Base-by-base conservation (phyloP, 2,797 vertebrate species). In the Pipistrellus pipistrellus region DNA sequence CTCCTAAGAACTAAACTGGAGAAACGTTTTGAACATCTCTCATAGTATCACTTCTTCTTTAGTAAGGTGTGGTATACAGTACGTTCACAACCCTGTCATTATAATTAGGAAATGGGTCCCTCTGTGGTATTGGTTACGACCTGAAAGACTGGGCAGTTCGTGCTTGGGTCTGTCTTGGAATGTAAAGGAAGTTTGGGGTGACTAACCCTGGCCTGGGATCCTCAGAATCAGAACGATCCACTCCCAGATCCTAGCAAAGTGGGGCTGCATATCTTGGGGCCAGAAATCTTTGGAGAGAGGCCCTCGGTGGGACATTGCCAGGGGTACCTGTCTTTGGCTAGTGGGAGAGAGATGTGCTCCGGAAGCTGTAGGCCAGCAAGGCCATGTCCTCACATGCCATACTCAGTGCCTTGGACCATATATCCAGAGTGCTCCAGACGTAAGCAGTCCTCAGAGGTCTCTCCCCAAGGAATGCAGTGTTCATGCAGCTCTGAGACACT, bases 1-100 rank as follows among this genome's bases (percentile, higher is more conserved):
- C 57, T 75, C 44, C 57, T 38, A n/a, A 73, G 53, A 89, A 53
- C n/a, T 66, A 68, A 88, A 88, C 85, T 83, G 51, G 57, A 94
- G 35, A 76, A 62, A 41, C 7, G 11, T 55, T 73, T n/a, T 78
- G 38, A 51, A 1, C 21, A 1, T 51, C 46, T 82, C n/a, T 55
- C 57, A 13, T 17, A 17, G 32, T 1, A 14, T n/a, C 48, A 17
- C 57, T 78, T 51, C 53, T 48, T 90, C 83, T 78, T 44, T 35
- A 78, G 57, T 66, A 78, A 83, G 64, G n/a, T 23, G 38, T 38
- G 64, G n/a, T 21, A 7, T 25, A 20, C 32, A 30, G 48, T 32
- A 25, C 14, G n/a, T 80, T 7, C 48, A 30, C 35, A 44, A 1
- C 8, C 38, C 78, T 48, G 12, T 73, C 44, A 41, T 46, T n/a